Base-by-base conservation (phyloP, 2,797 vertebrate species). In the Danionella dracula region DNA sequence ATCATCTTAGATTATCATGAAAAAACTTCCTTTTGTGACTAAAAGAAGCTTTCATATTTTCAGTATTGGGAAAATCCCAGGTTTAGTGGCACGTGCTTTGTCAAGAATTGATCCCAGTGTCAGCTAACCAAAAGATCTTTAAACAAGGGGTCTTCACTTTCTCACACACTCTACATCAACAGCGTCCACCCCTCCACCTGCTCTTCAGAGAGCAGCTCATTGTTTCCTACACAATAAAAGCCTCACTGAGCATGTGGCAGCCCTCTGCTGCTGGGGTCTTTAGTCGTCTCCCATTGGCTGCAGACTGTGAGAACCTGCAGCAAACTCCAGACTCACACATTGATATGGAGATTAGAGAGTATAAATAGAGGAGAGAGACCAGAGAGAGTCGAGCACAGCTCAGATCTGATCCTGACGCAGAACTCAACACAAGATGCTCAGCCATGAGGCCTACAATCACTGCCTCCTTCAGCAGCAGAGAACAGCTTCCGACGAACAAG, bases 291-390 rank as follows among this genome's bases (percentile, higher is more conserved):
- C 72, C 81, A 95, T 96, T 96, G 93, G 94, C 85, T 79, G 53
- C 40, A 5, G 86, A 94, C 91, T 93, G 94, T 98, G 94, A 94
- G 95, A 98, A 98, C 90, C 84, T 89, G 81, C 73, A 81, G 85
- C 84, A 79, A 73, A 79, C 90, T 84, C 64, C 75, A 92, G 85
- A 89, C 93, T 89, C 93, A 96, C 85, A 89, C 88, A 88, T 91
- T 92, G 83, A 87, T 89, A 92, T 90, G 90, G 86, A 85, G 84
- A 85, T 84, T 78, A 12, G 66, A 4, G 77, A 0, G 66, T 93
- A 96, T 96, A 98, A 92, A 93, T 91, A 93, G 73, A 75, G 81
- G 81, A 63, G 32, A 0, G 76, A 68, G 78, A 55, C 73, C 58
- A 61, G n/a, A n/a, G 70, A 56, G 34, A 32, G 58, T 58, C 19